Evolutionary conservation across 2,797 vertebrate genomes (phyloP), one percentile per base, ranked within the genome.

Genomic region (Micrastur ruficollis): DNA sequence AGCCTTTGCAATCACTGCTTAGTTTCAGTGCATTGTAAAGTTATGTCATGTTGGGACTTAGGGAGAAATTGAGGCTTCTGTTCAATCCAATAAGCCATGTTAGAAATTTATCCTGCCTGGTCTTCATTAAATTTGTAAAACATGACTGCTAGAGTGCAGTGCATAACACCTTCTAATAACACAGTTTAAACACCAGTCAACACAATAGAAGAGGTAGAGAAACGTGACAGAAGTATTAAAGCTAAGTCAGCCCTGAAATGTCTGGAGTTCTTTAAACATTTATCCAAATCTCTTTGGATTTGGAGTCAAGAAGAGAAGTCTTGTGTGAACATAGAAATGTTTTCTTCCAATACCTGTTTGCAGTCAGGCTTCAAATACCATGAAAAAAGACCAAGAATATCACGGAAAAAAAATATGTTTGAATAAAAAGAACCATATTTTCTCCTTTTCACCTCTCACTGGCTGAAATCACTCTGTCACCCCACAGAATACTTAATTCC

Each of bases 71-170:
- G 75, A 93, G 74, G n/a, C 31, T 86, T 84, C 80, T 20, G 50
- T 72, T 81, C 72, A 90, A 70, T 32, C 31, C 72, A 62, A n/a
- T 3, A 32, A 42, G 29, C 21, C n/a, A 18, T 3, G 36, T 36
- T 49, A 72, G 82, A 94, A 90, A 90, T 72, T n/a, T 4, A 83
- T 46, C 67, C 87, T 88, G 72, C 50, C 87, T 91, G 56, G 49
- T 82, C 89, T 90, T 94, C 89, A 62, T 91, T 90, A 91, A 93
- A 86, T 58, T 95, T 91, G 83, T 86, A 94, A 90, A 96, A 90
- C 72, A 50, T 47, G 68, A 81, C 44, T 86, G 79, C 85, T 52
- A 21, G 65, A 86, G 56, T 72, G 79, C 73, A 68, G 72, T 27
- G 36, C 19, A 6, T 88, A 95, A 68, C 81, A 82, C 52, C 25